Evolutionary conservation across 2,797 vertebrate species (phyloP), one percentile per base, ranked within the genome.

Genomic region (Diglossa cyanea): DNA sequence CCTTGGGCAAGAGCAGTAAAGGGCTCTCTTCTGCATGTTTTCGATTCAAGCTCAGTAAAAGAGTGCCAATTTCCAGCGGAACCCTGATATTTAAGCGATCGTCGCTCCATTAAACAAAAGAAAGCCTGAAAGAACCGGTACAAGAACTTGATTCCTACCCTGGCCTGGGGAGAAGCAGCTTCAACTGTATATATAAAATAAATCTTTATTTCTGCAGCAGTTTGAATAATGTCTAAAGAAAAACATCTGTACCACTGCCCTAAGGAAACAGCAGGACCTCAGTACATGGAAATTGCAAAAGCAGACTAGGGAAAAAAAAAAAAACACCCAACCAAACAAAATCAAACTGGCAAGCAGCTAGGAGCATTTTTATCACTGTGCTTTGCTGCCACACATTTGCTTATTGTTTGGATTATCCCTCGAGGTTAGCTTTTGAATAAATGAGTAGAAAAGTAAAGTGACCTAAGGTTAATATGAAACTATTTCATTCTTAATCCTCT

Each of bases 121-220:
- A 3, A 48, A 50, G 62, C 17, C 21, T 5, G 35, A 60, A 61
- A 28, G 17, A 21, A 9, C n/a, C 1, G 1, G 8, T 8, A 13
- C 35, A 5, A 25, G 33, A 35, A 19, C 45, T 13, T 20, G 3
- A 33, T 4, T 50, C 28, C 57, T 13, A 2, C 0, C 0, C 50
- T 7, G 35, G 4, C 28, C 35, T 6, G 14, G 14, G 35, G 17
- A 61, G 23, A 19, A 75, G 13, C 62, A 17, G 45, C 28, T 31
- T 65, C 39, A 25, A 9, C 17, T 6, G 5, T 1, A 7, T 0
- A 7, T 2, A 13, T 3, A 16, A 26, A 31, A 45, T 1, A 39
- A 17, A 25, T 5, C 33, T 39, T 19, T 8, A 16, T 17, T 35
- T 3, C 50, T 13, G 54, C 81, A 40, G 66, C 48, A 42, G 11